Conservation (phyloP, 2,113 vertebrate genomes). For the Sardina pilchardus region DNA sequence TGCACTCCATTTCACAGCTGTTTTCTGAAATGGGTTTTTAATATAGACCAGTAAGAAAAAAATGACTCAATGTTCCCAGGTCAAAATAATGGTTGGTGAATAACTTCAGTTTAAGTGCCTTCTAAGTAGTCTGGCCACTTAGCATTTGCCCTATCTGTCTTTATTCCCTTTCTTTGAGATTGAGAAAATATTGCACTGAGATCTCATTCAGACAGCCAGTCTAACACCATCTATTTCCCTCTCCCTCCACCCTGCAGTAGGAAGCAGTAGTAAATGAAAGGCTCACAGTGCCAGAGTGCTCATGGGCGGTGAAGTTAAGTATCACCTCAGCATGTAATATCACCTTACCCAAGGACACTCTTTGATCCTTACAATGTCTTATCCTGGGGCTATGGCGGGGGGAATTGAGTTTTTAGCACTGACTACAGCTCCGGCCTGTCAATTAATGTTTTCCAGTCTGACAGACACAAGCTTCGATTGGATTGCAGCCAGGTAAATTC, state of each 20-base stretch:
- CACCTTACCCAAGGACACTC: constrained; percentile 47
- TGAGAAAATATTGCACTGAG: not conserved
- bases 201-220: not conserved
- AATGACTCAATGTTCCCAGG: not conserved
- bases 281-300: constrained; percentile 25
- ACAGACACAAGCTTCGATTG: constrained; percentile 22
- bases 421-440: constrained; percentile 38
- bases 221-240: not conserved
- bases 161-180: not conserved
- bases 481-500: constrained; percentile 19
- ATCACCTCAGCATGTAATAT: constrained; percentile 38
- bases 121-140: not conserved
- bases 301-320: not conserved
- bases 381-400: constrained; percentile 41
- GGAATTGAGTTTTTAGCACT: constrained; percentile 48
- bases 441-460: constrained; percentile 38
- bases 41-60: not conserved
- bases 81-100: not conserved
- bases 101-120: not conserved
- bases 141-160: not conserved
- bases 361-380: constrained; percentile 54
- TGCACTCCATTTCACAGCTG: not conserved
- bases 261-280: not conserved
- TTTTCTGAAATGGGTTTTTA: not conserved
- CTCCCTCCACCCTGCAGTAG: not conserved